Base-by-base conservation (phyloP, 2,888 invertebrate genomes). In the Neoaliturus tenellus region DNA sequence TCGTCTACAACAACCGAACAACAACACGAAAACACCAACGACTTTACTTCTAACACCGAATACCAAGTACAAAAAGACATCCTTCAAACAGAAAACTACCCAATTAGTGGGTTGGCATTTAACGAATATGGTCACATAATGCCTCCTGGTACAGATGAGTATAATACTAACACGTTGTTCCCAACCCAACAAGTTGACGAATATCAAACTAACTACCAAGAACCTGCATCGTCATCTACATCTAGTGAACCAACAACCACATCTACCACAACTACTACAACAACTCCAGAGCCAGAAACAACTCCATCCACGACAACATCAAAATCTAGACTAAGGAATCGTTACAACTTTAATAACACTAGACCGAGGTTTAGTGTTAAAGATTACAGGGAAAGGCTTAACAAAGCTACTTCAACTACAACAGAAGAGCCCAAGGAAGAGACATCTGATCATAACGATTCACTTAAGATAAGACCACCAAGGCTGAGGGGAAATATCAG, bases 331-430 rank as follows among this genome's bases (percentile, higher is more conserved):
- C 35, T 85, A 31, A 86, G 85, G 80, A 86, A 83, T 55, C 87
- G 87, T 80, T 85, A 86, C 55, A 86, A 86, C 55, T 87, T 86
- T 0, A 88, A 86, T 81, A 85, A 87, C 28, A 94, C 94, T 78
- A 91, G 96, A 80, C 95, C 95, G 0, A 91, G 94, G 86, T 96
- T 96, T 89, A 96, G 95, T 88, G 94, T 96, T 3, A 95, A 95
- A 90, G 95, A 96, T 86, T 95, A 95, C 89, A 93, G 87, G 44
- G 87, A 87, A 51, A 83, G 20, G 25, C 84, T 6, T 1, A 87
- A 86, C 23, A 84, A 82, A 58, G 85, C 80, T 91, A 90, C 93
- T 90, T 83, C 89, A 87, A 91, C 87, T 90, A 91, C 89, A 14
- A 86, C 58, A 89, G 85, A 86, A 25, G 84, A 87, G 0, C 84